These are phyloP conservation scores for Diploscapter pachys DNA, from an alignment of 1,140 invertebrate genomes.

Conservation along the genomic window DNA sequence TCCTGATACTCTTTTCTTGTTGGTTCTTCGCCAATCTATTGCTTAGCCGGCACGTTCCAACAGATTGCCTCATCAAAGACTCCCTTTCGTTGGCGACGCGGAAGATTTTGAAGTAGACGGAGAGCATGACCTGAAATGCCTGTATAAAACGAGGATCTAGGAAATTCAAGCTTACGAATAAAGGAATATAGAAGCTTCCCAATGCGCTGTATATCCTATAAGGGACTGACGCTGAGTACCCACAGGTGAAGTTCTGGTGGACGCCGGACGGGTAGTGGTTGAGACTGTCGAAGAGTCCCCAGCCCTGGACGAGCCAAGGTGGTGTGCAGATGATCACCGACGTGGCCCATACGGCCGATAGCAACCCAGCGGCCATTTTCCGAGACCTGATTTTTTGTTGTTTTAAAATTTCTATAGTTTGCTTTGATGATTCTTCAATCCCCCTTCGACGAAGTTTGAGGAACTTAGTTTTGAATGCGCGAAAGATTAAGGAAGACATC, in stretches of 20 bases:
- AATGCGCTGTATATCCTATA: constrained; percentile 58
- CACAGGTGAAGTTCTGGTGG: constrained; percentile 41
- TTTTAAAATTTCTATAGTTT: too few species aligned
- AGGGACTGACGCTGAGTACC: constrained; percentile 53
- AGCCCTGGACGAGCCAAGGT: constrained; percentile 54
- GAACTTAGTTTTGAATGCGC: too few species aligned
- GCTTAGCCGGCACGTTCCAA: constrained; percentile 55
- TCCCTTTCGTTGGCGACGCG: constrained; percentile 58
- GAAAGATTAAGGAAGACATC: too few species aligned
- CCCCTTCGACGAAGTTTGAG: too few species aligned
- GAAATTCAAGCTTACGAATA: constrained; percentile 45
- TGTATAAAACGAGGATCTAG: not conserved
- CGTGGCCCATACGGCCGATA: constrained; percentile 50
- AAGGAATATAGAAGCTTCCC: constrained; percentile 56
- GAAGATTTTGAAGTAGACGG: constrained; percentile 59
- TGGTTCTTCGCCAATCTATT: constrained; percentile 53
- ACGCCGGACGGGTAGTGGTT: constrained; percentile 25
- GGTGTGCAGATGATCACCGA: constrained; percentile 53
- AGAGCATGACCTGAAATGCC: constrained; percentile 51
- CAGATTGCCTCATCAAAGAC: constrained; percentile 51
- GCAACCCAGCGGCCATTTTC: constrained; percentile 49
- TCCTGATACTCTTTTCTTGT: constrained; percentile 44
- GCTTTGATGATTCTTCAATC: too few species aligned
- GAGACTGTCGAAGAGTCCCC: constrained; percentile 38
- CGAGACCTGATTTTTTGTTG: constrained; percentile 29